Conservation (phyloP, 2,113 vertebrate species). For the Phyllostomus hastatus region DNA sequence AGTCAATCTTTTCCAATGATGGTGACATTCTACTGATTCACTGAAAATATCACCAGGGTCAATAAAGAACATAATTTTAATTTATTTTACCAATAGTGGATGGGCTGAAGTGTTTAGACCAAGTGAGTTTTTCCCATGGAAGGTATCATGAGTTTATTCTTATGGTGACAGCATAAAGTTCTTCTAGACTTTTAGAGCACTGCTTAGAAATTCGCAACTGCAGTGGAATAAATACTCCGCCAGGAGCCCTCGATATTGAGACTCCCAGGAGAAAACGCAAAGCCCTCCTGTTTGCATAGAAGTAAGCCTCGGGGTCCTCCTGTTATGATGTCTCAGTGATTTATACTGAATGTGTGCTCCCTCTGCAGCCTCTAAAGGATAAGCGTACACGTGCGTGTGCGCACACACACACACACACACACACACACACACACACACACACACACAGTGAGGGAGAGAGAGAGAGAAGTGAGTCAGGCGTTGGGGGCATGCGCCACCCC, state of each 20-base stretch:
- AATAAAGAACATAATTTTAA: neutral
- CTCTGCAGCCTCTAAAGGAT: neutral
- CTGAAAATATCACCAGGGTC: neutral
- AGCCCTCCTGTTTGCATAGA: neutral
- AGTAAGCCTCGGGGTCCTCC: neutral
- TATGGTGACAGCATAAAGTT: neutral
- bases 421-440: neutral
- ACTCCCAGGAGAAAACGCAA: neutral
- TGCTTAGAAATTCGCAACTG: neutral
- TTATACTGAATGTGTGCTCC: neutral
- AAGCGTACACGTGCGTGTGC: too few species aligned
- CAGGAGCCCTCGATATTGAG: neutral
- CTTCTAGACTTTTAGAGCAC: neutral
- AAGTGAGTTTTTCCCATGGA: neutral
- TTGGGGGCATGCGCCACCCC: accelerated
- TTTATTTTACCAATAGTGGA: neutral
- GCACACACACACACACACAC: neutral
- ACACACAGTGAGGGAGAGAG: too few species aligned
- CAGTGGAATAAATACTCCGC: neutral
- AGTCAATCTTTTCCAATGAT: neutral
- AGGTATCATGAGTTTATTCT: neutral
- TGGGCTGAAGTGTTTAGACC: neutral
- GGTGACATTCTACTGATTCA: neutral
- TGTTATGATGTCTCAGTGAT: neutral
- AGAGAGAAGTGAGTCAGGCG: neutral